Percentiles rank a stretch among this genome's conserved stretches.
Evolutionary conservation across 2,888 invertebrate genomes (phyloP).

Genomic region (Campaea margaritaria): DNA sequence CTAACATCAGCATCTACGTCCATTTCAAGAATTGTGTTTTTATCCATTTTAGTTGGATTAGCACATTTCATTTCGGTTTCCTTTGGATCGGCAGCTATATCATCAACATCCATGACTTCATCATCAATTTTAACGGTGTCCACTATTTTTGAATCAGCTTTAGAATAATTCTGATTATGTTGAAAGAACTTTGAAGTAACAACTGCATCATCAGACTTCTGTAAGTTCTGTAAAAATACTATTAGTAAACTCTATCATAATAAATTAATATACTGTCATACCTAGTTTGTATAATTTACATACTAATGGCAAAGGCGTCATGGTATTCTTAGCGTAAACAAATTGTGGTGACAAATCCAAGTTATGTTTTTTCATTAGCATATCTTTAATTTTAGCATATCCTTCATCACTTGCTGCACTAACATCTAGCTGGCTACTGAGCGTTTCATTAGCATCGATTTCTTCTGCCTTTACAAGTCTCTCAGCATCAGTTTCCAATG

Average conservation of each 20-base stretch:
- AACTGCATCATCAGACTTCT: conserved; percentile 55
- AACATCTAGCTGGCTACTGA: conserved; percentile 53
- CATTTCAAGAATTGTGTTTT: conserved; percentile 12
- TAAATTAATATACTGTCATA: not conserved
- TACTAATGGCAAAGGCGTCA: conserved; percentile 53
- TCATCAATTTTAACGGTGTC: conserved; percentile 14
- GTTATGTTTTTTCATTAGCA: conserved; percentile 68
- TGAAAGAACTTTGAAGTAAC: conserved; percentile 70
- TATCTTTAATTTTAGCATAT: conserved; percentile 62
- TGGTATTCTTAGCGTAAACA: conserved; percentile 65
- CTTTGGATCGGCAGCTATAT: conserved; percentile 27
- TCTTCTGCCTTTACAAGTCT: conserved; percentile 34
- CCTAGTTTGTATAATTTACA: conserved; percentile 1
- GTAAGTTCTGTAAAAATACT: conserved; percentile 35
- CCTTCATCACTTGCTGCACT: conserved; percentile 59
- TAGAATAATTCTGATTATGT: conserved; percentile 25
- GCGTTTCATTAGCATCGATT: conserved; percentile 47
- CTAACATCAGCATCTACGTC: conserved; percentile 38
- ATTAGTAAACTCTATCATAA: not conserved
- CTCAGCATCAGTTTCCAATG: conserved; percentile 45
- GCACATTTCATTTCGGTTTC: conserved; percentile 5
- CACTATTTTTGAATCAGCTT: conserved; percentile 4
- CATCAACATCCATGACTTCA: conserved; percentile 34
- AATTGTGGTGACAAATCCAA: conserved; percentile 73
- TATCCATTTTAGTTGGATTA: conserved; percentile 1